These are phyloP conservation scores for Halocaridina rubra DNA, from an alignment of 2,888 invertebrate species.

Conservation along the genomic window DNA sequence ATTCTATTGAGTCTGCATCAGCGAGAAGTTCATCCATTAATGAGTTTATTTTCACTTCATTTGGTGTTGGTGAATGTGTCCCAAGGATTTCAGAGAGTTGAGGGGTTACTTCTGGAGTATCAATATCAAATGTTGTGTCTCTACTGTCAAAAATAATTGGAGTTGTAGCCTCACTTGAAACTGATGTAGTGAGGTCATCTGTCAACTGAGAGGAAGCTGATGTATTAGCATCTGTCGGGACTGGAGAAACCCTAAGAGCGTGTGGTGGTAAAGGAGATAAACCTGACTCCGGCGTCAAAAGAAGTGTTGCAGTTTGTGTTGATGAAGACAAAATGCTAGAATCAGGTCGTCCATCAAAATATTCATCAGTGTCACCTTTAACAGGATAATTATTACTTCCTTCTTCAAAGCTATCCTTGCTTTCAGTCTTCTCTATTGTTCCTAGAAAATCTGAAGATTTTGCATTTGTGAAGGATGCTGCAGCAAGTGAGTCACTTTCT, in stretches of 20 bases:
- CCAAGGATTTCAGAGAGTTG: constrained; percentile 24
- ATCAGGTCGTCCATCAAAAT: constrained; percentile 10
- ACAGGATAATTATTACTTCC: not conserved
- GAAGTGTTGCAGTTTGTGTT: constrained; percentile 46
- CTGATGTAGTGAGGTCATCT: constrained; percentile 9
- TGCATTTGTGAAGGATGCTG: not conserved
- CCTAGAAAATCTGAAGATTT: not conserved
- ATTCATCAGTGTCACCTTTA: not conserved
- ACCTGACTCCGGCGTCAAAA: constrained; percentile 49
- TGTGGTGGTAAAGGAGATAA: constrained; percentile 56
- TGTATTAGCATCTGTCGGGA: constrained; percentile 38
- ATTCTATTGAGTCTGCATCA: not conserved
- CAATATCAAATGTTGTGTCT: constrained; percentile 19
- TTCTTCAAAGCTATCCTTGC: not conserved
- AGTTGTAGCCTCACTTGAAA: constrained; percentile 25
- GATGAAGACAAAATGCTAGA: constrained; percentile 49
- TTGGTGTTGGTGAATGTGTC: not conserved
- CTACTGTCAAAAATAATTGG: constrained; percentile 30
- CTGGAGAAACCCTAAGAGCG: constrained; percentile 41
- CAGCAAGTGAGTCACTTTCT: not conserved
- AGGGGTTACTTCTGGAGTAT: constrained; percentile 36
- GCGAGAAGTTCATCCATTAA: not conserved
- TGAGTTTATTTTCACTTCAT: not conserved
- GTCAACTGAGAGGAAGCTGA: constrained; percentile 18
- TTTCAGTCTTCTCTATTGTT: not conserved